Percentiles rank a stretch among this genome's conserved stretches.
Evolutionary conservation across 2,888 invertebrate species (phyloP).

Genomic region (Polydrusus pterygomalis): DNA sequence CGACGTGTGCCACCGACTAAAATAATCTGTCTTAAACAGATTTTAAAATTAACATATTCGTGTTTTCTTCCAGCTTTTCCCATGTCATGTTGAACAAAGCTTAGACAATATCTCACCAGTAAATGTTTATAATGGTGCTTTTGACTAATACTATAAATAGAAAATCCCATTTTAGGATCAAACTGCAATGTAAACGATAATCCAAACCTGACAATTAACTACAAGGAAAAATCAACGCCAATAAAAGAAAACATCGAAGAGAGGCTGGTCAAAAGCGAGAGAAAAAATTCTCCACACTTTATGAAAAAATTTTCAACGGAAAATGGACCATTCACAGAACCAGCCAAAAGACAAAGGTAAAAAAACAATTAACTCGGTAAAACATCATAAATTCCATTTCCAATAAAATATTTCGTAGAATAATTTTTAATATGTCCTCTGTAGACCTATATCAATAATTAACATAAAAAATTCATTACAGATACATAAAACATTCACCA

Average conservation of each 20-base stretch:
- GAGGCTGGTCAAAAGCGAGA: constrained; percentile 56
- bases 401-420: background rate
- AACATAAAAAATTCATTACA: constrained; percentile 37
- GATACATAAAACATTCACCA: constrained; percentile 64
- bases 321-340: constrained; percentile 57
- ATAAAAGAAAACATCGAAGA: constrained; percentile 59
- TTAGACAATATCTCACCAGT: too few relatives aligned
- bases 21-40: too few relatives aligned
- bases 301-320: constrained; percentile 51
- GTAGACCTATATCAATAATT: constrained; percentile 14
- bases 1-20: too few relatives aligned
- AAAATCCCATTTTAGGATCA: constrained; percentile 14
- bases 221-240: constrained; percentile 70
- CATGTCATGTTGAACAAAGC: too few relatives aligned
- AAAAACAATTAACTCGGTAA: background rate
- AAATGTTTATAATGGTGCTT: too few relatives aligned
- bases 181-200: constrained; percentile 50
- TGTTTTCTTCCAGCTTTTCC: too few relatives aligned
- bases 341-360: constrained; percentile 58
- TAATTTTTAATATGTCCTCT: background rate
- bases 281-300: constrained; percentile 50
- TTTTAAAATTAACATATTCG: too few relatives aligned
- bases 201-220: constrained; percentile 67
- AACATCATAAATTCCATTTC: background rate
- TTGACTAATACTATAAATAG: too few relatives aligned